Evolutionary conservation across 2,113 vertebrate genomes (phyloP).

Genomic region (Brachypteracias leptosomus): DNA sequence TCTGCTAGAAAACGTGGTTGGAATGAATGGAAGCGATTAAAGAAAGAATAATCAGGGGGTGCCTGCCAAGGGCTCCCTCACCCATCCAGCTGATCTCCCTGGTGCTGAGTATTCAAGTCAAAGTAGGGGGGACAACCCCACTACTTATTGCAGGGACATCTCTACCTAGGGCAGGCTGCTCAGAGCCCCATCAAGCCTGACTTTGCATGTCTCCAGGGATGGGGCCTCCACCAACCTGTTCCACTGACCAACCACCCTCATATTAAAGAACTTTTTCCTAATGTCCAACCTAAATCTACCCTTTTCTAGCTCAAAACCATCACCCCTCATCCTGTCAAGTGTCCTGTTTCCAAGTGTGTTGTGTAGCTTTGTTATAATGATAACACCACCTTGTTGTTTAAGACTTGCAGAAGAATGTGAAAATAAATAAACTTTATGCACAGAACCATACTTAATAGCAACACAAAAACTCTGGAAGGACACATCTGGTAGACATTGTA

Average conservation of each 20-base stretch:
- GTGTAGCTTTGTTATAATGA: background rate
- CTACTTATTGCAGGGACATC: too few relatives aligned
- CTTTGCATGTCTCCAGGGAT: too few relatives aligned
- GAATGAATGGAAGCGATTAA: slow-evolving; percentile 24
- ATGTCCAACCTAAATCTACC: too few relatives aligned
- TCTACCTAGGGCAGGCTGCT: too few relatives aligned
- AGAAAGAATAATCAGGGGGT: background rate
- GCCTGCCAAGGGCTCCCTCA: background rate
- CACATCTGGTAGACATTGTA: background rate
- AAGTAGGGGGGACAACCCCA: too few relatives aligned
- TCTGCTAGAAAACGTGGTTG: background rate
- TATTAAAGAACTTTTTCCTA: too few relatives aligned
- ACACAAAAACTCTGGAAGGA: background rate
- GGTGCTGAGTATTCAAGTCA: too few relatives aligned
- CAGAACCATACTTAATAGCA: background rate
- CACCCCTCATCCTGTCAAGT: too few relatives aligned
- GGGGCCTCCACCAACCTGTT: too few relatives aligned
- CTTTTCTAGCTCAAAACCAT: too few relatives aligned
- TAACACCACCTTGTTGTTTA: background rate
- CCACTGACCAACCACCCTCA: too few relatives aligned
- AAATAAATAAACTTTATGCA: background rate
- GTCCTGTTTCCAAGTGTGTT: background rate
- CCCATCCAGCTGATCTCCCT: background rate
- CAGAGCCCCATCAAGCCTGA: too few relatives aligned
- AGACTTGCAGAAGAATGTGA: background rate